Base-by-base conservation (phyloP, 2,113 vertebrate genomes). In the Cinclus mexicanus region DNA sequence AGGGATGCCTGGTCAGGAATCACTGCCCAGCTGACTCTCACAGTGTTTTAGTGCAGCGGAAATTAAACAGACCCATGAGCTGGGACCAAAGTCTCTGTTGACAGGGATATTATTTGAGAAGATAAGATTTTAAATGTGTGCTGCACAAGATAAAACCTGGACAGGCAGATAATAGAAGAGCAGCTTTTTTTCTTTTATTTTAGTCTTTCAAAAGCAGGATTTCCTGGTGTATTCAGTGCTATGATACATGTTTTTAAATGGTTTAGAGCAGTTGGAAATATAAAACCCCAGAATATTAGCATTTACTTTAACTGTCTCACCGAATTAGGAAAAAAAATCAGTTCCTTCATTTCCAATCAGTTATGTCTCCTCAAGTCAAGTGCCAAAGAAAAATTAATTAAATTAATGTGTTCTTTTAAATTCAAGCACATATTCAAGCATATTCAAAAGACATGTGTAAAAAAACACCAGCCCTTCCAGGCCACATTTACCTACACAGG, bases 41-140 rank as follows among this genome's bases (percentile, higher is more conserved):
- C 5, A 0, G 29, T 10, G 56, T 46, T 93, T 90, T 64, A 47
- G 60, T 53, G 74, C 90, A 67, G 89, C n/a, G 29, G 68, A 93
- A 95, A 92, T 95, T 57, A 92, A 96, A 92, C 80, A 93, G 76
- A 93, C 71, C 26, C 6, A 4, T 35, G 72, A 89, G 56, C 65
- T 33, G 56, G 49, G 92, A 93, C 65, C 80, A 87, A 92, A 93
- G 85, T 84, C 83, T 76, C 79, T 95, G 18, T 81, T 96, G 95
- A 92, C 77, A 81, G 60, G 57, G 80, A 89, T 78, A 87, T 81
- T 87, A 84, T 64, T 56, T 46, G 65, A 64, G 84, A 89, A 96
- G 83, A 84, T 89, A 96, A 92, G 92, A 61, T 52, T 94, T 94
- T n/a, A 90, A 92, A 89, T 61, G 82, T 56, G 35, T 61, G 39